Conservation (phyloP, 2,888 invertebrate species). For the Neria commutata region DNA sequence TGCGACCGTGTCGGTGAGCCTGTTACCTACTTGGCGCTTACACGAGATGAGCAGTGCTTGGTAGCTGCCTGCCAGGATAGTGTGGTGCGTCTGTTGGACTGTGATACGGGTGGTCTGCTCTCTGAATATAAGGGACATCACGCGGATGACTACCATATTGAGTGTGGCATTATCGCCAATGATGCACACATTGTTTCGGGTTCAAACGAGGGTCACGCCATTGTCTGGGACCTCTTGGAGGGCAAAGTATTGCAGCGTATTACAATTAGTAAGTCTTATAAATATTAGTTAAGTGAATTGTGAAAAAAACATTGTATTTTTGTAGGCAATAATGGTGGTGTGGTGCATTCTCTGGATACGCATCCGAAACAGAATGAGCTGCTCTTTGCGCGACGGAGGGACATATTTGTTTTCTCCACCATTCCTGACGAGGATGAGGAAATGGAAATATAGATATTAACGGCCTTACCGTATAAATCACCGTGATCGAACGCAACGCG, state of each 20-base stretch:
- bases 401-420: slow-evolving; percentile 52
- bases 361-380: slow-evolving; percentile 70
- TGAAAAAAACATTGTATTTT: not conserved
- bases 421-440: slow-evolving; percentile 32
- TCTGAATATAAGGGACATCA: slow-evolving; percentile 84
- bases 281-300: not conserved
- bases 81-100: slow-evolving; percentile 85
- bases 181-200: slow-evolving; percentile 90
- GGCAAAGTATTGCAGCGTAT: slow-evolving; percentile 65
- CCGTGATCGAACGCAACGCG: too few species aligned
- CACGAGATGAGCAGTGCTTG: slow-evolving; percentile 91
- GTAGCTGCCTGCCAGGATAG: slow-evolving; percentile 85
- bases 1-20: slow-evolving; percentile 86
- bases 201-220: slow-evolving; percentile 76
- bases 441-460: too few species aligned
- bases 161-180: slow-evolving; percentile 81
- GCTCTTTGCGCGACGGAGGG: slow-evolving; percentile 55
- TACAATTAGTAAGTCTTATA: slow-evolving; percentile 44
- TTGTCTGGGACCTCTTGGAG: slow-evolving; percentile 84
- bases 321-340: slow-evolving; percentile 63
- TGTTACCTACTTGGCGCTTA: slow-evolving; percentile 78
- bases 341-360: slow-evolving; percentile 79
- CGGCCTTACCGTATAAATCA: too few species aligned
- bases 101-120: slow-evolving; percentile 78
- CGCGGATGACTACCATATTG: slow-evolving; percentile 82